These are phyloP conservation scores for Drosophila tropicalis DNA, from an alignment of 1,140 invertebrate species.

Conservation along the genomic window DNA sequence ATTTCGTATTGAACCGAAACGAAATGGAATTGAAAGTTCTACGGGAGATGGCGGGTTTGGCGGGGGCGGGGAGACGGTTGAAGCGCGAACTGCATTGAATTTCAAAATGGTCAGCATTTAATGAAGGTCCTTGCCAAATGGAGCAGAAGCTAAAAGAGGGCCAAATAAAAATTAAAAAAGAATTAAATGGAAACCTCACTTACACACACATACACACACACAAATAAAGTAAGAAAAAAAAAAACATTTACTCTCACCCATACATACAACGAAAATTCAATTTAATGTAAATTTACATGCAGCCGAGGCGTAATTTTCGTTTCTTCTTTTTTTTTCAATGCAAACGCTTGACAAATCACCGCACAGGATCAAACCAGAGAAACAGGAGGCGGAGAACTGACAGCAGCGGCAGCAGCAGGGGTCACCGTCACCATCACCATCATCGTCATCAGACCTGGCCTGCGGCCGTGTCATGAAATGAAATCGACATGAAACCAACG, in stretches of 20 bases:
- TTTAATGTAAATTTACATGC: slow-evolving; percentile 79
- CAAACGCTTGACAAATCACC: slow-evolving; percentile 75
- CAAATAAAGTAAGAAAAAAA: slow-evolving; percentile 17
- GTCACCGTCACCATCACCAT: background rate
- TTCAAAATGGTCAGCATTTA: slow-evolving; percentile 74
- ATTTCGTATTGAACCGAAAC: slow-evolving; percentile 46
- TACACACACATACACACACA: background rate
- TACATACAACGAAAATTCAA: slow-evolving; percentile 59
- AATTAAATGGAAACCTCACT: slow-evolving; percentile 16
- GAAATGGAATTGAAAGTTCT: slow-evolving; percentile 44
- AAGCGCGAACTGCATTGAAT: slow-evolving; percentile 71
- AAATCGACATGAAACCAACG: slow-evolving; percentile 82
- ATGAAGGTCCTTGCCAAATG: slow-evolving; percentile 69
- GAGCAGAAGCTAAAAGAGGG: slow-evolving; percentile 47
- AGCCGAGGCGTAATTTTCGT: slow-evolving; percentile 50
- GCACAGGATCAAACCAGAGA: slow-evolving; percentile 18
- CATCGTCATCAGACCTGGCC: slow-evolving; percentile 19
- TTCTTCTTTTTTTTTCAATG: slow-evolving; percentile 63
- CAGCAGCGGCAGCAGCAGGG: background rate
- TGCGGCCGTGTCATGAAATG: slow-evolving; percentile 77
- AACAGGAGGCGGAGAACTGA: background rate
- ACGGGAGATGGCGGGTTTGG: slow-evolving; percentile 30
- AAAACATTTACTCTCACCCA: slow-evolving; percentile 33
- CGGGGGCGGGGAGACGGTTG: slow-evolving; percentile 27
- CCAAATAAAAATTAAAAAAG: slow-evolving; percentile 10